Evolutionary conservation across 2,797 vertebrate species (phyloP).

Genomic region (Uromys caudimaculatus): DNA sequence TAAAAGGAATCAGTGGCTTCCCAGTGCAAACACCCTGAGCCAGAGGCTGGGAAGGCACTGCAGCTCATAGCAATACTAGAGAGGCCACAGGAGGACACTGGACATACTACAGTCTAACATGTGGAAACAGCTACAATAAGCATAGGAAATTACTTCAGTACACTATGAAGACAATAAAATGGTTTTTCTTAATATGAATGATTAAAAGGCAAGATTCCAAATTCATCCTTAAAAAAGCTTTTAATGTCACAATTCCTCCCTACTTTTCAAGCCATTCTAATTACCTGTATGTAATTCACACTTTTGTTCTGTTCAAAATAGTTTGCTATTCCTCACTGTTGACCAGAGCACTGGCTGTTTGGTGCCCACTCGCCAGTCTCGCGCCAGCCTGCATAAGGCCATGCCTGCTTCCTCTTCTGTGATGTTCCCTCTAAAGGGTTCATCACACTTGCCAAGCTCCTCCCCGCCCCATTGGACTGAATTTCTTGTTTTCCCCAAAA

Average conservation of each 20-base stretch:
- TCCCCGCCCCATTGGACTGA: background rate
- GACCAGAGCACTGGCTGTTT: background rate
- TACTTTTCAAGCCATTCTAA: background rate
- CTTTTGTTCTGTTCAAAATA: background rate
- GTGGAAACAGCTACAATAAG: background rate
- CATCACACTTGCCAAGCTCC: background rate
- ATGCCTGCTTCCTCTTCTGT: background rate
- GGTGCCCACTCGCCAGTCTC: too few relatives aligned
- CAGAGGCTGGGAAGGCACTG: rapidly evolving
- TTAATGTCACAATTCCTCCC: background rate
- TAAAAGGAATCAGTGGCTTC: background rate
- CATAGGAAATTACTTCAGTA: background rate
- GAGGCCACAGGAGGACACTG: background rate
- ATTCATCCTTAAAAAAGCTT: background rate
- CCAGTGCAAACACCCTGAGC: background rate
- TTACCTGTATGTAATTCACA: background rate
- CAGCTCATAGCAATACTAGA: background rate
- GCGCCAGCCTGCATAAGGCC: background rate
- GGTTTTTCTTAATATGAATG: background rate
- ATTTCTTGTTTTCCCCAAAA: background rate
- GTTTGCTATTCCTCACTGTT: background rate
- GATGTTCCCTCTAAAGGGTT: background rate
- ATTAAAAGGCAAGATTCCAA: conserved; percentile 42
- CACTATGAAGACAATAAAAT: background rate
- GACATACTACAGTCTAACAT: background rate